A percentile compares a stretch with the other conserved stretches of the same genome.
Evolutionary conservation across 92 coral and sea anemone genomes (phyloP).

Genomic region (Epizoanthus rinbou): DNA sequence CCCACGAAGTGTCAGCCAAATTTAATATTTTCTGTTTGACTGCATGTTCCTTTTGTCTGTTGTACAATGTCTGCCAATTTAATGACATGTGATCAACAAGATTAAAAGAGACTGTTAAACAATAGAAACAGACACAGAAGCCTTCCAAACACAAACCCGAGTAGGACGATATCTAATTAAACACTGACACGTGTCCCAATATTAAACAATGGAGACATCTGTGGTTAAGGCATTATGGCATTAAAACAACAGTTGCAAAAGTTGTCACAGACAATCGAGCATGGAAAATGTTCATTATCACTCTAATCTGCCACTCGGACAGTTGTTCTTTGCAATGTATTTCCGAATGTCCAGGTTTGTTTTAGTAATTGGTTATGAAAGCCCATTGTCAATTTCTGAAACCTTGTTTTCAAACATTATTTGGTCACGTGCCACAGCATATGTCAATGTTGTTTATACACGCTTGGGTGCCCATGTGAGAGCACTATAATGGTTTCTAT

Average conservation of each 20-base stretch:
- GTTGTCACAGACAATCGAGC: slow-evolving; percentile 10
- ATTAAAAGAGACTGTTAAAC: background rate
- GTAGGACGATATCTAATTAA: slow-evolving; percentile 25
- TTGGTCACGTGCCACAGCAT: slow-evolving; percentile 36
- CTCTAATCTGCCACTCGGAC: slow-evolving; percentile 31
- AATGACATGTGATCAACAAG: slow-evolving; percentile 40
- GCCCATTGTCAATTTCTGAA: slow-evolving; percentile 22
- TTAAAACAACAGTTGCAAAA: slow-evolving; percentile 31
- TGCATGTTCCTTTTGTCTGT: slow-evolving; percentile 38
- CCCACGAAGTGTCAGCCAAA: slow-evolving; percentile 44
- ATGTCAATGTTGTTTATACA: slow-evolving; percentile 32
- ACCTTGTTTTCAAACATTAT: background rate
- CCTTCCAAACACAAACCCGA: background rate
- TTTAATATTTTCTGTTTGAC: background rate
- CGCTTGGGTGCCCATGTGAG: background rate
- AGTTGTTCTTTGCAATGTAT: background rate
- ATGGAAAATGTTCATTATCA: slow-evolving; percentile 28
- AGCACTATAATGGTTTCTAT: slow-evolving; percentile 21
- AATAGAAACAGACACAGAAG: slow-evolving; percentile 31
- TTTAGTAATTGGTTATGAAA: slow-evolving; percentile 32
- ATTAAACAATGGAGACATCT: slow-evolving; percentile 34
- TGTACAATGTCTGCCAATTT: slow-evolving; percentile 38
- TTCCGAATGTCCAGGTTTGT: slow-evolving; percentile 17
- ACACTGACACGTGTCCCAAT: slow-evolving; percentile 34
- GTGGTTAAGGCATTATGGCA: slow-evolving; percentile 22